These are phyloP conservation scores for Coracopsis vasa DNA, from an alignment of 2,113 vertebrate genomes.

Conservation along the genomic window DNA sequence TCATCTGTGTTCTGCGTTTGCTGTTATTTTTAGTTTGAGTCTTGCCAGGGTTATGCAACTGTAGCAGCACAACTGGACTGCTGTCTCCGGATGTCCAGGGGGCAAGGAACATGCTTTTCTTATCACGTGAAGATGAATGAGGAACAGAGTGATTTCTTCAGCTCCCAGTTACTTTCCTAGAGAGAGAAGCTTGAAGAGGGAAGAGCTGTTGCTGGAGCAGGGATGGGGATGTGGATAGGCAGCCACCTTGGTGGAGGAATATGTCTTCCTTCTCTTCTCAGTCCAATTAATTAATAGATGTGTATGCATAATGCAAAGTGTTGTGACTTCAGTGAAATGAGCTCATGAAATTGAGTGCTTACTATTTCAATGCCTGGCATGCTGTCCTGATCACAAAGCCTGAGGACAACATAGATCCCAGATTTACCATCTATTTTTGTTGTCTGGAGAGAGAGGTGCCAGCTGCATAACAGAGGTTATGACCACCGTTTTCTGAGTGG, in stretches of 20 bases:
- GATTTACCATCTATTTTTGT: not conserved
- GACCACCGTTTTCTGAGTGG: not conserved
- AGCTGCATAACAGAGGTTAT: not conserved
- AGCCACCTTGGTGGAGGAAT: not conserved
- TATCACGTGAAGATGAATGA: conserved; percentile 5
- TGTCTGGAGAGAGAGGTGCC: not conserved
- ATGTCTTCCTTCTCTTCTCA: not conserved
- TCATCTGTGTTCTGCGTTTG: conserved; percentile 51
- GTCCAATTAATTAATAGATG: not conserved
- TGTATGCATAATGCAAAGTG: not conserved
- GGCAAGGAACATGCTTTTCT: conserved; percentile 16
- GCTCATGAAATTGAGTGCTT: not conserved
- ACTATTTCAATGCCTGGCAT: not conserved
- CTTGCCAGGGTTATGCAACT: conserved; percentile 36
- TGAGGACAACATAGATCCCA: not conserved
- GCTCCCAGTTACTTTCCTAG: conserved; percentile 8
- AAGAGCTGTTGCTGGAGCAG: not conserved
- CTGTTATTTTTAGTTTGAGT: conserved; percentile 56
- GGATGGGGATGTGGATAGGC: not conserved
- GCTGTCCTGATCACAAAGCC: not conserved
- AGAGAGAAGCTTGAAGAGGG: not conserved
- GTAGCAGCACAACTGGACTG: not conserved
- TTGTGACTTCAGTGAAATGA: not conserved
- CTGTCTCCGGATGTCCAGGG: not conserved
- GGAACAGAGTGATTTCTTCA: not conserved